These are phyloP conservation scores for Chrysemys picta DNA, from an alignment of 2,113 vertebrate genomes.

Conservation along the genomic window DNA sequence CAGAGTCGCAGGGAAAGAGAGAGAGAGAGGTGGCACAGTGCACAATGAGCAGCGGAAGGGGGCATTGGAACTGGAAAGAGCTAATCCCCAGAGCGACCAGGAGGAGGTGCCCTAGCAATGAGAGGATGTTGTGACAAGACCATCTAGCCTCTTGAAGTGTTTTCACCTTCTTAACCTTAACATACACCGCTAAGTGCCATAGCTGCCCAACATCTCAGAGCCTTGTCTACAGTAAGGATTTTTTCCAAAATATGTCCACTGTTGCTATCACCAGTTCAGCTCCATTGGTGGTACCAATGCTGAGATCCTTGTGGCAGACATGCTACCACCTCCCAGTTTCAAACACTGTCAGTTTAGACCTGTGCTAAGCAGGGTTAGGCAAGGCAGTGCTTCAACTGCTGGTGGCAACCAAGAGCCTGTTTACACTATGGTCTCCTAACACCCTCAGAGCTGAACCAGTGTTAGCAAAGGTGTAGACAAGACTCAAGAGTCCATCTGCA, in stretches of 20 bases:
- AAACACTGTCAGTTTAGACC: neutral
- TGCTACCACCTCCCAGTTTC: neutral
- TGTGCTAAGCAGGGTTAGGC: neutral
- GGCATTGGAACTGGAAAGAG: neutral
- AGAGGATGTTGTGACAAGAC: no score
- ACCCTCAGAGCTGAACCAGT: neutral
- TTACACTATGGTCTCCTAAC: neutral
- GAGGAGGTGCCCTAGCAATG: neutral
- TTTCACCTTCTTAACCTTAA: neutral
- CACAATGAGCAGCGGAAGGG: neutral
- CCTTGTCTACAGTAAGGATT: neutral
- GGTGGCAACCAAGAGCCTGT: neutral
- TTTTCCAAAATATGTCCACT: neutral
- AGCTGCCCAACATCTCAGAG: neutral
- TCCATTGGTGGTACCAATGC: neutral
- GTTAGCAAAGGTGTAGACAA: neutral
- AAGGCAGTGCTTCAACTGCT: neutral
- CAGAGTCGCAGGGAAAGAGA: neutral
- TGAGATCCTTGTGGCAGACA: neutral
- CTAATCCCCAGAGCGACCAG: neutral
- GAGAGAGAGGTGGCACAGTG: neutral
- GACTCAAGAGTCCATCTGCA: neutral
- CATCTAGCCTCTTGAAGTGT: neutral
- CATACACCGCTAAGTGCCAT: neutral
- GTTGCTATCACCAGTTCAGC: neutral